phyloP scores from a whole-genome alignment of 2,113 vertebrate species.

The Clarias batrachus region DNA sequence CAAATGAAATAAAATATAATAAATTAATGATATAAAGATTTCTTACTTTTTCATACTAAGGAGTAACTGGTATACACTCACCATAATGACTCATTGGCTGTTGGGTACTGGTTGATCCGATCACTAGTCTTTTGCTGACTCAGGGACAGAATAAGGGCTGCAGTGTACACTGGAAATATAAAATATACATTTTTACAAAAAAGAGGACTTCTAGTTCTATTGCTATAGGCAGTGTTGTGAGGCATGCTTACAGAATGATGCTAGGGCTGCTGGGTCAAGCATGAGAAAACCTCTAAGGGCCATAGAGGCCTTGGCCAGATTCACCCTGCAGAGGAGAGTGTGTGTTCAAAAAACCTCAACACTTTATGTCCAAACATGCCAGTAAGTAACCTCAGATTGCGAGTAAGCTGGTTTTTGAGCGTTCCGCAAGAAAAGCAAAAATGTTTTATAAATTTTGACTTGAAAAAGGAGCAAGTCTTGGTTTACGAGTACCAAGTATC shows the following conservation, averaged over 20 bases:
- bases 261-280: conserved; percentile 84
- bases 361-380: neutral
- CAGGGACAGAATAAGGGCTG: conserved; percentile 80
- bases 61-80: conserved; percentile 59
- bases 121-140: conserved; percentile 89
- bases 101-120: conserved; percentile 80
- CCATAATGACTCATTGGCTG: conserved; percentile 78
- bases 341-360: conserved; percentile 7
- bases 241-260: conserved; percentile 83
- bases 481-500: too few relatives aligned
- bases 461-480: too few relatives aligned
- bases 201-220: neutral
- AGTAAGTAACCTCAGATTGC: neutral
- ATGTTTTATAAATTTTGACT: too few relatives aligned
- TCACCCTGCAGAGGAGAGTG: conserved; percentile 72
- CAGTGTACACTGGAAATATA: conserved; percentile 78
- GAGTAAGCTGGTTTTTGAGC: too few relatives aligned
- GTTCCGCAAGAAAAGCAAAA: too few relatives aligned
- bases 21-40: neutral
- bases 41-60: neutral
- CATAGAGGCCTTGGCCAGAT: conserved; percentile 87
- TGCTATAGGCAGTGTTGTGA: neutral
- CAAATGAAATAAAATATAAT: neutral
- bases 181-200: conserved; percentile 16
- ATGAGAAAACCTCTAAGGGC: conserved; percentile 84